Conservation (phyloP, 1,140 invertebrate species). For the Gryllus bimaculatus region DNA sequence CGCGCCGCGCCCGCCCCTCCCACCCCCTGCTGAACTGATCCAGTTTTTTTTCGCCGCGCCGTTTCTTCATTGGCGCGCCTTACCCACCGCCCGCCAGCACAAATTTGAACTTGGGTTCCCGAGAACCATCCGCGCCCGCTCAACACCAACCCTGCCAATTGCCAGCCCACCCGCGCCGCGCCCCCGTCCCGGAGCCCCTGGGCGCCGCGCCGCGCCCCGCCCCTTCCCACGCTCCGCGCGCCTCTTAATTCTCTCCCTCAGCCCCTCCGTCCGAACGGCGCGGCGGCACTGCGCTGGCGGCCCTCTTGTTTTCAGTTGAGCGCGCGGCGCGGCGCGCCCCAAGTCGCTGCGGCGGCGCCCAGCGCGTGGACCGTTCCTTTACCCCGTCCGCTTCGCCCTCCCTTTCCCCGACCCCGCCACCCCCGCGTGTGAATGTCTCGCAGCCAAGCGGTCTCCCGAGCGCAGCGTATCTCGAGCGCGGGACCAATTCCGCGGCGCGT, state of each 20-base stretch:
- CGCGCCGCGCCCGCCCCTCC: no score
- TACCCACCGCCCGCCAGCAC: background rate
- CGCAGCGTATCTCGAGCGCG: background rate
- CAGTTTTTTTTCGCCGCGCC: background rate
- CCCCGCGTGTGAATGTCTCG: background rate
- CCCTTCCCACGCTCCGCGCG: no score
- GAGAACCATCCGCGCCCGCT: background rate
- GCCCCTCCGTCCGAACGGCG: no score
- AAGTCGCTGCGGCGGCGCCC: no score
- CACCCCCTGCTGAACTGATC: background rate
- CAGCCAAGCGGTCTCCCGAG: background rate
- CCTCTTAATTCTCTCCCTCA: background rate
- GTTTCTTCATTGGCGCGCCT: slow-evolving; percentile 2
- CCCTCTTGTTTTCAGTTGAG: background rate
- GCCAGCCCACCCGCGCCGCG: background rate
- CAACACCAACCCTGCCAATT: slow-evolving; percentile 3
- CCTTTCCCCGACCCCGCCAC: no score
- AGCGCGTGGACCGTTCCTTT: background rate
- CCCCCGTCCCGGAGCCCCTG: background rate
- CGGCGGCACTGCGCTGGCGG: no score
- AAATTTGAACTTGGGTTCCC: background rate
- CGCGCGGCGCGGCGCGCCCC: no score
- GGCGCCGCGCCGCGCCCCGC: no score
- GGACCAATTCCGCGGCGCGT: background rate
- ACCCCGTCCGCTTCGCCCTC: background rate